phyloP scores from a whole-genome alignment of 1,140 invertebrate genomes.

The Sinella curviseta region DNA sequence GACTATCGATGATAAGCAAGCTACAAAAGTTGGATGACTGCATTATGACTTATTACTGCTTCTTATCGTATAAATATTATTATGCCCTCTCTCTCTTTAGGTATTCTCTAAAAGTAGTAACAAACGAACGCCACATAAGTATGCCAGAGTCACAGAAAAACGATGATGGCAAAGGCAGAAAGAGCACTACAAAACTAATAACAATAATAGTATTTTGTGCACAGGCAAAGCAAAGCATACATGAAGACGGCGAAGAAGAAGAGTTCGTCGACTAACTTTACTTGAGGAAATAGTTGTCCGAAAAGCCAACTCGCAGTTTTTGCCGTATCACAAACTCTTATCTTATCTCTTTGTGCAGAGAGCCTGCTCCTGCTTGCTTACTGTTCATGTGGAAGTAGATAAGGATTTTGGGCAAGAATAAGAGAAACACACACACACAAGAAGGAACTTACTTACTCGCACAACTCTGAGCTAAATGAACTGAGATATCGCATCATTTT shows the following conservation, averaged over 20 bases:
- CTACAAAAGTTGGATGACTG: conserved; percentile 12
- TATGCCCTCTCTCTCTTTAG: neutral
- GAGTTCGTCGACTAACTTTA: conserved; percentile 21
- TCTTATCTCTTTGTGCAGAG: conserved; percentile 11
- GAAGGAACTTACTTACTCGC: neutral
- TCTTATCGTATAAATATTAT: neutral
- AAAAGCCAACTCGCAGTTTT: conserved; percentile 20
- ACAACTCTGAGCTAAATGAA: conserved; percentile 17
- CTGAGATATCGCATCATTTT: conserved; percentile 26
- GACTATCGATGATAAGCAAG: conserved; percentile 17
- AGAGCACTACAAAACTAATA: neutral
- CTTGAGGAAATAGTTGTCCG: conserved; percentile 18
- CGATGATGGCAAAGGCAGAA: neutral
- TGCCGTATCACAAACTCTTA: neutral
- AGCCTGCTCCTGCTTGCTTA: conserved; percentile 16
- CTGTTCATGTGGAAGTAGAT: conserved; percentile 24
- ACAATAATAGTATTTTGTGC: neutral
- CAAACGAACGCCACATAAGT: neutral
- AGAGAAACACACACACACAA: neutral
- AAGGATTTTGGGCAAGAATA: conserved; percentile 12
- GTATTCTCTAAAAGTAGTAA: neutral
- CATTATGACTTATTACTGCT: conserved; percentile 12
- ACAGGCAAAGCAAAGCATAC: neutral
- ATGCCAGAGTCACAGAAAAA: neutral
- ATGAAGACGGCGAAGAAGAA: neutral